Evolutionary conservation across 2,797 vertebrate genomes (phyloP), one percentile per base, ranked within the genome.

Genomic region (Gambelia wislizenii): DNA sequence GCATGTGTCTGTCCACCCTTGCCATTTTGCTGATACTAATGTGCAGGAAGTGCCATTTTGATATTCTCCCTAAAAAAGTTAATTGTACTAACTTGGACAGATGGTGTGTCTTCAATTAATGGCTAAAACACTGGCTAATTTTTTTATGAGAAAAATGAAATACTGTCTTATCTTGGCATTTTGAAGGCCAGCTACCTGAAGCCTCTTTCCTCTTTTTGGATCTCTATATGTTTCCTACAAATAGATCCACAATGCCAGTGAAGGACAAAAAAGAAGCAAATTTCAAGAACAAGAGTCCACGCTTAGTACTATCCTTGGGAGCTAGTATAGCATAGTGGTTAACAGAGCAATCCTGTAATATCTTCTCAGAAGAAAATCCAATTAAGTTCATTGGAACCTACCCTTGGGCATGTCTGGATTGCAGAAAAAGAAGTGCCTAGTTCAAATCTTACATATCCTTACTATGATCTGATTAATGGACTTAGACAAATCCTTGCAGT

Each of bases 51-150:
- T 80, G 22, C 69, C 75, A 87, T 59, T 90, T 44, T 64, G 64
- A 84, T 84, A 42, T 83, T 90, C 74, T 64, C 9, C 84, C 10
- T 49, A 70, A 89, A 77, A 90, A 89, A 84, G 6, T 54, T 47
- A 33, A 0, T 0, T n/a, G 36, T 83, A 56, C 52, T 84, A 44
- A 88, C 84, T 1, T 0, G 0, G 25, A 56, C 6, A 39, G 89
- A 42, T 44, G 87, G 12, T 14, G 33, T 7, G 56, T n/a, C 33
- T 64, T 33, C 64, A 25, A 67, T 81, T 33, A 3, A 2, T 30
- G 18, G 54, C 64, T 42, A 80, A 42, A 59, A 64, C 27, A 44
- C 22, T n/a, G 49, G 52, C n/a, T 14, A 47, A 59, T 33, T 84
- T 42, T 78, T 16, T 54, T 54, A 78, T 56, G 44, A 76, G 70